Evolutionary conservation across 2,888 invertebrate species (phyloP).

Genomic region (Nesidiocoris tenuis): DNA sequence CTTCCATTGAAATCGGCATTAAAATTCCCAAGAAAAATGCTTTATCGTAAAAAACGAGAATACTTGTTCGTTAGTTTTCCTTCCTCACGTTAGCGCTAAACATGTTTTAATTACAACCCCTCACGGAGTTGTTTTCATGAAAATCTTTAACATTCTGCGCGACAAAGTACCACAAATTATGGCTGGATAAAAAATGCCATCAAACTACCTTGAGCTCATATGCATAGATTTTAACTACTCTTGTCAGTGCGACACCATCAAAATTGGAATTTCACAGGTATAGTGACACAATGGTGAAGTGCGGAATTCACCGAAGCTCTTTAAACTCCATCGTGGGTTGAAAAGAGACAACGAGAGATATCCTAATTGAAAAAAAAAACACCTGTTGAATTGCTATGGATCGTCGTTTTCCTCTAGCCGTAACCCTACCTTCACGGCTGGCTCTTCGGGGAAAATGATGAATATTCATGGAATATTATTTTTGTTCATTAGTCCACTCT

Average conservation of each 20-base stretch:
- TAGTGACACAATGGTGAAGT: neutral
- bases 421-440: neutral
- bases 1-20: neutral
- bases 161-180: no score
- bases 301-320: neutral
- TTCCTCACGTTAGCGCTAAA: neutral
- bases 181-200: no score
- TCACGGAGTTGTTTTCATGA: no score
- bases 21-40: neutral
- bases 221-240: no score
- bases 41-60: neutral
- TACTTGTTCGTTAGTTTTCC: no score
- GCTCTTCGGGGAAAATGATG: slow-evolving; percentile 7
- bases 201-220: no score
- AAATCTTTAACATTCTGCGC: no score
- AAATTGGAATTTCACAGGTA: neutral
- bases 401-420: slow-evolving; percentile 33
- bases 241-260: no score
- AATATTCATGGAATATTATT: slow-evolving; percentile 23
- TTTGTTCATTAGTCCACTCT: neutral
- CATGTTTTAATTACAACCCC: no score
- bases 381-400: slow-evolving; percentile 28
- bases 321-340: neutral
- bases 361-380: slow-evolving; percentile 21
- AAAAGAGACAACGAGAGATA: neutral